Base-by-base conservation (phyloP, 2,113 vertebrate genomes). In the Empidonax traillii region DNA sequence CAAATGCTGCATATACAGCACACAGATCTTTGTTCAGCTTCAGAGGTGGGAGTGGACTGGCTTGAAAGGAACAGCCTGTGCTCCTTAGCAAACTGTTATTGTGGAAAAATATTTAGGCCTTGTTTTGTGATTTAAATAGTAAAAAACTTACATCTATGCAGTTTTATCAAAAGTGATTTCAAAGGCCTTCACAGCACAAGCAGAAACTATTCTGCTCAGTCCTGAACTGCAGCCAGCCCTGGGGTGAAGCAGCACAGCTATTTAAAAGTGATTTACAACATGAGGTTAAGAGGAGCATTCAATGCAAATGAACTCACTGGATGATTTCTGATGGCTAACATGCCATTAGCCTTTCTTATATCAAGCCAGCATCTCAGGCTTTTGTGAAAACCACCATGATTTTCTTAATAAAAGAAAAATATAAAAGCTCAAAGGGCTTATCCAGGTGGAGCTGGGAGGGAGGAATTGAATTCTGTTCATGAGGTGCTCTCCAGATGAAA, bases 251-350 rank as follows among this genome's bases (percentile, higher is more conserved):
- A 0, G 76, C 56, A 67, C 3, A 14, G 90, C 85, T 84, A 93
- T 93, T 96, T 94, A 93, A 90, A 96, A 95, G 90, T 93, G 90
- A 95, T 97, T 95, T 94, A 96, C 92, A 86, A 66, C 86, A 69
- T 3, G 66, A 89, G 92, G 83, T 96, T 78, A 95, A 97, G 80
- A 94, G 84, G 92, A 96, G 67, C 90, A 87, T 86, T 94, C 4
- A 4, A 96, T 92, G 94, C 86, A 95, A 96, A 96, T 92, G 92
- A 96, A 95, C 90, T 90, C 90, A 9, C 66, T 87, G 83, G 80
- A 61, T 92, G 87, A 94, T 84, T 95, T 89, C 91, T 94, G 94
- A 75, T 95, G 77, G 92, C 83, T 80, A 95, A 80, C 69, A 6
- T 96, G 90, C 67, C 89, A 95, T 93, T 90, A 95, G 65, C 62